Evolutionary conservation across 2,113 vertebrate species (phyloP).

Genomic region (Meleagris gallopavo): DNA sequence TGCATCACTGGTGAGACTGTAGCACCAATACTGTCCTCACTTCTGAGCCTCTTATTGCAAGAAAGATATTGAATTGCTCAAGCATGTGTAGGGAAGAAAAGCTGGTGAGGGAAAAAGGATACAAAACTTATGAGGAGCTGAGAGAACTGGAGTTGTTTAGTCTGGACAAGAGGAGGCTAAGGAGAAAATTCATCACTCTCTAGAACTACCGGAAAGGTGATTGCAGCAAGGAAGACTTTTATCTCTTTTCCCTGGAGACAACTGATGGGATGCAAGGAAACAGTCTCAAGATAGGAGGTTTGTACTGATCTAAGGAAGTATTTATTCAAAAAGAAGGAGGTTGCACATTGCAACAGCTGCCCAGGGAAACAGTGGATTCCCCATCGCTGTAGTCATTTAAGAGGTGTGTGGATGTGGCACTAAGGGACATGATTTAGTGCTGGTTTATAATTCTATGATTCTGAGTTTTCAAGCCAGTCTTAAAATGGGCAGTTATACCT

Average conservation of each 20-base stretch:
- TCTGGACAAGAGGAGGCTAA: neutral
- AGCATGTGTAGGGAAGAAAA: neutral
- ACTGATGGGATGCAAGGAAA: neutral
- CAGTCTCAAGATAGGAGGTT: neutral
- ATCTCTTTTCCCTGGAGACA: neutral
- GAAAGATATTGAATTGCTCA: neutral
- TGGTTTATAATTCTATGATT: neutral
- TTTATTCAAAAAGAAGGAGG: neutral
- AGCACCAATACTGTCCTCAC: neutral
- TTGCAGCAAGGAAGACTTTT: neutral
- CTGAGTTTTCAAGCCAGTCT: neutral
- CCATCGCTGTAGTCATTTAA: neutral
- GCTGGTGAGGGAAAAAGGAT: no score
- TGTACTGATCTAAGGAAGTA: neutral
- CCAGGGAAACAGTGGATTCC: neutral
- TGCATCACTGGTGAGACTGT: neutral
- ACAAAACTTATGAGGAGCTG: neutral
- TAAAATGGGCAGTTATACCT: neutral
- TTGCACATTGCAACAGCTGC: neutral
- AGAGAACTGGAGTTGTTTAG: neutral
- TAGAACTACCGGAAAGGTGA: neutral
- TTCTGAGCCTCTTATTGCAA: neutral
- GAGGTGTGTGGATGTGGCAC: neutral
- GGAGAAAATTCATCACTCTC: neutral
- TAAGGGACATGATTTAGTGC: neutral